Percentiles rank a stretch among this genome's conserved stretches.
phyloP scores from a whole-genome alignment of 2,888 invertebrate species.

The Philhelius pedissequus region DNA sequence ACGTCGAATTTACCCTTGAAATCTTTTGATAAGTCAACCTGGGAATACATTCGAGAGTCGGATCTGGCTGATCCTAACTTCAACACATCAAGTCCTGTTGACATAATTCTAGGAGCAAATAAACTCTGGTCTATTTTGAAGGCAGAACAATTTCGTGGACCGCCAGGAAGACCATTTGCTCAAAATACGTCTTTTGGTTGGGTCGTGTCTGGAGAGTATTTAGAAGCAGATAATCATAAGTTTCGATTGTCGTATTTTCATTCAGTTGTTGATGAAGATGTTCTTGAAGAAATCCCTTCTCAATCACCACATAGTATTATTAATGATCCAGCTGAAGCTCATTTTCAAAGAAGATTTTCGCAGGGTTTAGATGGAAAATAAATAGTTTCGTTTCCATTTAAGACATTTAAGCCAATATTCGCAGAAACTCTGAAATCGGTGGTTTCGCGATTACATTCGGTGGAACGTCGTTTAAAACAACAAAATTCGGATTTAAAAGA shows the following conservation, averaged over 20 bases:
- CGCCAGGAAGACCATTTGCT: background rate
- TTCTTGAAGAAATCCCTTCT: conserved; percentile 18
- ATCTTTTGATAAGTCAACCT: conserved; percentile 1
- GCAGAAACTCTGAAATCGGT: conserved; percentile 10
- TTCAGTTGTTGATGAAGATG: too few species aligned
- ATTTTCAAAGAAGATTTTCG: conserved; percentile 24
- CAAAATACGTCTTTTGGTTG: conserved; percentile 3
- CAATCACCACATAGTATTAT: background rate
- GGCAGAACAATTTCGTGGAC: background rate
- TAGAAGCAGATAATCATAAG: background rate
- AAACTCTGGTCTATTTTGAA: too few species aligned
- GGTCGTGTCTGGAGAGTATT: background rate
- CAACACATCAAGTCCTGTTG: conserved; percentile 39
- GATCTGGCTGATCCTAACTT: conserved; percentile 49
- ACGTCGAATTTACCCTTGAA: background rate
- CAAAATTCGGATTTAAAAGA: too few species aligned
- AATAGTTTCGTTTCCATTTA: too few species aligned
- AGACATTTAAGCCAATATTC: conserved; percentile 19
- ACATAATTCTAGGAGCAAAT: conserved; percentile 49
- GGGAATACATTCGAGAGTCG: conserved; percentile 20
- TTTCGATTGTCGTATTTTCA: background rate
- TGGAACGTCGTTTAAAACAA: conserved; percentile 39
- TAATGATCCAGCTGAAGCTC: conserved; percentile 31
- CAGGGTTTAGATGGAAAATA: conserved; percentile 36
- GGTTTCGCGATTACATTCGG: conserved; percentile 24